Base-by-base conservation (phyloP, 2,888 invertebrate genomes). In the Polyploca ridens region DNA sequence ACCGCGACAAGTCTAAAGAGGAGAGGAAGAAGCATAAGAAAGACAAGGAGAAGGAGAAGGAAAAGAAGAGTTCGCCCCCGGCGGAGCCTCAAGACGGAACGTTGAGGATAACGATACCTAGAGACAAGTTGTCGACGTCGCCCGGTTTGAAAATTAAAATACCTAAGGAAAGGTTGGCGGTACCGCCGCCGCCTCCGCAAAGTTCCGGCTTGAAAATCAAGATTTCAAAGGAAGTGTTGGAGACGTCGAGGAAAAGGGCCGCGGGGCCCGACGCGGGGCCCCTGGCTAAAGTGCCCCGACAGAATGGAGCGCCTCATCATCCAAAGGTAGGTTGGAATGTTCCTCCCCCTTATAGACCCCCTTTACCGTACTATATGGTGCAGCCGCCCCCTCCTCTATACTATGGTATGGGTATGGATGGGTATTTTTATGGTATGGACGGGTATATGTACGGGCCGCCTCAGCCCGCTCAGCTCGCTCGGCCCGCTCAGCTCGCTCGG, bases 81-180 rank as follows among this genome's bases (percentile, higher is more conserved):
- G 75, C 74, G 1, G 74, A 69, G 11, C 67, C 69, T 0, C 75
- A 76, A 10, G 91, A 92, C 49, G 91, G 90, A 0, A 76, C 89
- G 7, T 58, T 93, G 1, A 77, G 88, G 66, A 94, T 94, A 76
- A 94, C 94, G 0, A 94, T 94, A 66, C 94, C 94, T 0, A 72
- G 91, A 14, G 94, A 94, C 1, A 93, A 92, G 66, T 65, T 93
- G 0, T 86, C 90, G 0, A 75, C 92, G 0, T 90, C 89, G 63
- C 91, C 94, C 0, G 96, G 96, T 0, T 83, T 98, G 61, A 97
- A 97, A 86, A 97, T 98, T 62, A 98, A 97, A 87, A 98, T 98
- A 63, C 96, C 97, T 0, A 97, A 97, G 82, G 97, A 97, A 71
- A 93, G 96, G 63, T 87, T 97, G 58, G 96, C 96, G 74, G 94